phyloP scores from a whole-genome alignment of 2,113 vertebrate species.

The Cervus canadensis region DNA sequence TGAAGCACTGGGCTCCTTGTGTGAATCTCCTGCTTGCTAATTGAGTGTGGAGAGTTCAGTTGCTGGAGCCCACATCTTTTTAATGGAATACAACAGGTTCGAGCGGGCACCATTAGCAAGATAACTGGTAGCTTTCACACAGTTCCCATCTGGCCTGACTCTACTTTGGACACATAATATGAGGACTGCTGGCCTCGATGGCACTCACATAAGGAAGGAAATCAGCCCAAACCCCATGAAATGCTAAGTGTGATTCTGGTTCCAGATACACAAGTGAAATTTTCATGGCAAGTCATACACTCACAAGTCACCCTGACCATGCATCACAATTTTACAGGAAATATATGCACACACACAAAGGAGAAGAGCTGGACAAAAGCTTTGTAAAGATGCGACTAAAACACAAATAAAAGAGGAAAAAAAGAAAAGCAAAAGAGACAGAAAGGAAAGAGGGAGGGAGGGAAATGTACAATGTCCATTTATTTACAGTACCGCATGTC shows the following conservation, averaged over 20 bases:
- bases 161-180: constrained; percentile 50
- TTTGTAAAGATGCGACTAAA: background rate
- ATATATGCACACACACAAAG: background rate
- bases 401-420: background rate
- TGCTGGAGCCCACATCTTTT: constrained; percentile 50
- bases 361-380: background rate
- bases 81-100: constrained; percentile 62
- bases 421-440: background rate
- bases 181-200: constrained; percentile 47
- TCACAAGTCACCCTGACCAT: background rate
- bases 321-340: background rate
- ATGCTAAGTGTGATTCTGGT: constrained; percentile 40
- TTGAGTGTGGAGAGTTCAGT: constrained; percentile 65
- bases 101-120: constrained; percentile 62
- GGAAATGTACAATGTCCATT: background rate
- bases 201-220: constrained; percentile 59
- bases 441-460: background rate
- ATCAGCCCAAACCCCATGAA: constrained; percentile 62
- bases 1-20: constrained; percentile 29
- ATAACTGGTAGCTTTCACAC: constrained; percentile 65
- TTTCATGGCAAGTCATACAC: background rate
- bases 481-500: background rate
- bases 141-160: constrained; percentile 66
- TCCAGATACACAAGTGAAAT: background rate
- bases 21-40: constrained; percentile 57